These are phyloP conservation scores for Ochlodes sylvanus DNA, from an alignment of 2,888 invertebrate species.

Conservation along the genomic window DNA sequence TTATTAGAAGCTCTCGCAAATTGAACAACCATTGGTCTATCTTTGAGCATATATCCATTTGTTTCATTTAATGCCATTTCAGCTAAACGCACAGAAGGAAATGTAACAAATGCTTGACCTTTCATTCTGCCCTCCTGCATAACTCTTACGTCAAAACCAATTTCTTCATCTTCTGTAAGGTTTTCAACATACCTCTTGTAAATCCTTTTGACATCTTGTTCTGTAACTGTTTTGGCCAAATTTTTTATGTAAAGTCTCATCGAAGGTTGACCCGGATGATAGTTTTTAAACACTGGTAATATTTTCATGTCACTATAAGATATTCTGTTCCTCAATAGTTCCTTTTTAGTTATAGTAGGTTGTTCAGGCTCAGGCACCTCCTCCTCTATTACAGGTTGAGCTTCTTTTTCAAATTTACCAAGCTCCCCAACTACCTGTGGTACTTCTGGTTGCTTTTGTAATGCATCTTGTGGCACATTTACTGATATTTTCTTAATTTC, in stretches of 20 bases:
- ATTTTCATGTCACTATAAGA: constrained; percentile 89
- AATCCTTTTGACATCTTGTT: constrained; percentile 90
- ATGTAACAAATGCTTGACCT: constrained; percentile 96
- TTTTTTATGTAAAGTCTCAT: constrained; percentile 97
- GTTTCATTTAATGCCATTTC: constrained; percentile 92
- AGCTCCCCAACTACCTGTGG: constrained; percentile 72
- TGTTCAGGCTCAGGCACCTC: constrained; percentile 55
- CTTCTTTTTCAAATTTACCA: constrained; percentile 73
- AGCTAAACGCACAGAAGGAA: constrained; percentile 89
- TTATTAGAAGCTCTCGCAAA: constrained; percentile 87
- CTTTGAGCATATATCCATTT: constrained; percentile 94
- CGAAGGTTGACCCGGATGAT: constrained; percentile 91
- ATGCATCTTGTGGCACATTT: constrained; percentile 69
- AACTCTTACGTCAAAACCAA: constrained; percentile 88
- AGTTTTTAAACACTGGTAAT: constrained; percentile 93
- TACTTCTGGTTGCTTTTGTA: constrained; percentile 63
- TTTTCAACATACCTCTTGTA: constrained; percentile 87
- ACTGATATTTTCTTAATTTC: constrained; percentile 77
- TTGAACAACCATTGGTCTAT: constrained; percentile 96
- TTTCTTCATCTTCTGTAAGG: constrained; percentile 68
- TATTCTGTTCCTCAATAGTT: constrained; percentile 88
- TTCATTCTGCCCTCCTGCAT: constrained; percentile 99
- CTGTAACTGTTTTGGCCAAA: constrained; percentile 91
- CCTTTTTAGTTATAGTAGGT: constrained; percentile 85
- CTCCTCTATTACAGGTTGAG: constrained; percentile 51